phyloP scores from a whole-genome alignment of 2,113 vertebrate species.

The Zeus faber region DNA sequence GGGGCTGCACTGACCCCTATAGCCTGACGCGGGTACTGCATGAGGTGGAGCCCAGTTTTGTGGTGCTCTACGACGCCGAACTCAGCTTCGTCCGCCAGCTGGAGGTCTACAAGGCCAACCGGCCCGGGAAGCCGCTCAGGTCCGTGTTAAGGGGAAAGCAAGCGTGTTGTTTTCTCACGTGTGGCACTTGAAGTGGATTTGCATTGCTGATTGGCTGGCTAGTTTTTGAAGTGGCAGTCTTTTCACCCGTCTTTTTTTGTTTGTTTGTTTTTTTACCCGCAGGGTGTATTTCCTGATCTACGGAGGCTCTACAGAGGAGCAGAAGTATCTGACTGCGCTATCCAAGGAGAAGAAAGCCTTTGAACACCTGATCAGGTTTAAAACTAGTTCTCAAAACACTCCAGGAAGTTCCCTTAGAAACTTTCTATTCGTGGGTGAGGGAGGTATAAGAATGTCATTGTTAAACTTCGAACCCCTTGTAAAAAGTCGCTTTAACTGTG shows the following conservation, averaged over 20 bases:
- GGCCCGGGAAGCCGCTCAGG: constrained; percentile 87
- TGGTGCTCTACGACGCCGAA: constrained; percentile 91
- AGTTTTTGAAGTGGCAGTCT: no score
- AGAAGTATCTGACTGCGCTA: constrained; percentile 90
- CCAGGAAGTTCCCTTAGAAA: no score
- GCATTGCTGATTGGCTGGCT: no score
- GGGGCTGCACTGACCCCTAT: constrained; percentile 88
- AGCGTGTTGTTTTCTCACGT: background rate
- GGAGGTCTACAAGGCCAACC: constrained; percentile 89
- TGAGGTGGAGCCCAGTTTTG: constrained; percentile 88
- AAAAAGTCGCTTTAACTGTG: no score
- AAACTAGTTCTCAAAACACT: no score
- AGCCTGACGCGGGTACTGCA: constrained; percentile 87
- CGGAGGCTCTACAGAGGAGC: constrained; percentile 93
- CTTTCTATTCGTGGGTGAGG: no score
- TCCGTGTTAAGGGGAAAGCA: constrained; percentile 17
- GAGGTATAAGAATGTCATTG: no score
- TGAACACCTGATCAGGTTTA: constrained; percentile 97
- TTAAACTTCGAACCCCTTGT: no score
- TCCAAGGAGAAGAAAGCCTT: constrained; percentile 95
- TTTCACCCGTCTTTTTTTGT: no score
- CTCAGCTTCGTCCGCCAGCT: constrained; percentile 92
- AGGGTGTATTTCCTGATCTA: constrained; percentile 98
- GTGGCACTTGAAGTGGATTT: background rate
- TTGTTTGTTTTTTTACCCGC: constrained; percentile 11